Evolutionary conservation across 2,113 vertebrate genomes (phyloP).

Genomic region (Plecotus auritus): DNA sequence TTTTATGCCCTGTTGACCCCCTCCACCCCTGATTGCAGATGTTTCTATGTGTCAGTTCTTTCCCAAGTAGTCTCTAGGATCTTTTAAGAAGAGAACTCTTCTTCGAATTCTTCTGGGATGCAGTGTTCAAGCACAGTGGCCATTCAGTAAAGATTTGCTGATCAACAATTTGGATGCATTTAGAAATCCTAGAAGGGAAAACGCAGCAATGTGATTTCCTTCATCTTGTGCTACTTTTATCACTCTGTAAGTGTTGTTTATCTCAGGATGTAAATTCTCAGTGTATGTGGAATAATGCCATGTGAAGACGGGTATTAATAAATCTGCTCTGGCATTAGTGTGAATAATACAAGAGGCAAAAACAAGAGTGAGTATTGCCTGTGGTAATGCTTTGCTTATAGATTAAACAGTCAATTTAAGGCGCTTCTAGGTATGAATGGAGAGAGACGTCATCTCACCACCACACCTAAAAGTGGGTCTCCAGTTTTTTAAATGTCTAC

Average conservation of each 20-base stretch:
- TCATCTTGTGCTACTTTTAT: neutral
- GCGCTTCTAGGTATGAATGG: neutral
- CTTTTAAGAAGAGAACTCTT: neutral
- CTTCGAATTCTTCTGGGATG: neutral
- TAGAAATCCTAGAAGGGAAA: slow-evolving; percentile 24
- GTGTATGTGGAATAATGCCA: neutral
- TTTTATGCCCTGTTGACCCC: too few relatives aligned
- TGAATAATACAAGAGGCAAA: neutral
- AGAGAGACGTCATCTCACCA: neutral
- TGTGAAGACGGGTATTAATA: neutral
- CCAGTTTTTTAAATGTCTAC: neutral
- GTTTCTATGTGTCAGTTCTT: neutral
- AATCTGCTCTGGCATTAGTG: neutral
- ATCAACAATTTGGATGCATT: neutral
- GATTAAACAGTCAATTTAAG: slow-evolving; percentile 6
- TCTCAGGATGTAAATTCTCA: slow-evolving; percentile 20
- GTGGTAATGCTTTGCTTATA: neutral
- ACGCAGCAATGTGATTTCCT: neutral
- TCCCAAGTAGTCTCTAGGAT: neutral
- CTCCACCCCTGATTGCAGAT: neutral
- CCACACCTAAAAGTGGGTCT: neutral
- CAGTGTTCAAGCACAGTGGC: neutral
- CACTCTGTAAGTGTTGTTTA: neutral
- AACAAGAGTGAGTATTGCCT: neutral
- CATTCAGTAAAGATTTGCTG: neutral